Base-by-base conservation (phyloP, 2,113 vertebrate species). In the Paramormyrops kingsleyae region DNA sequence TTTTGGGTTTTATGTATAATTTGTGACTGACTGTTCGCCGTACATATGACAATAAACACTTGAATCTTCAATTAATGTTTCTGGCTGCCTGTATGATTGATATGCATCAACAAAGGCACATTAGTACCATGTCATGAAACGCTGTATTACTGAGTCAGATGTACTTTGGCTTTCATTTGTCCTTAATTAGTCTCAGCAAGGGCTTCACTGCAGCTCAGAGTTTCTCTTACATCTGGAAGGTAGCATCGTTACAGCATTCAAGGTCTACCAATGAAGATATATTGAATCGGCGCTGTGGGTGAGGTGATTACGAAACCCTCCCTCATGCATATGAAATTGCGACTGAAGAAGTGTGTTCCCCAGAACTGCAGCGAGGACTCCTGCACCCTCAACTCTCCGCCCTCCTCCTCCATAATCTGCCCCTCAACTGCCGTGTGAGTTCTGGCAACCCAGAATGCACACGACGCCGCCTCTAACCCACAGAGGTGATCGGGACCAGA, bases 401-500 rank as follows among this genome's bases (percentile, higher is more conserved):
- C 87, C 91, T 66, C 83, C 53, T 4, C 62, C 62, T 12, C 2
- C 27, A 4, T 44, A 24, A 85, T 89, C 84, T 52, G 74, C 77
- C 85, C 89, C 49, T 52, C 89, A 77, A 74, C 47, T 87, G 88
- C 90, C 90, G 90, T 88, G 89, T 88, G 74, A 50, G 80, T 19
- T 88, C 90, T 90, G 87, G 88, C 90, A 91, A 92, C 88, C 91
- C 89, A 83, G 70, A 62, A 87, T 87, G 88, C 90, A 87, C 88
- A 87, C 49, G 74, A 88, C 47, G 9, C 88, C 56, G 91, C 90
- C 90, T 91, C 87, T 89, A 42, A 90, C 89, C 74, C 88, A 88
- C 31, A 21, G 17, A 53, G 89, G 89, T 91, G 91, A 93, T 92
- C 93, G 66, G 89, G 90, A 90, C 88, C 93, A 92, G 92, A 91